Evolutionary conservation across 1,140 invertebrate species (phyloP), one percentile per base, ranked within the genome.

Genomic region (honey bee (Apis mellifera)): DNA sequence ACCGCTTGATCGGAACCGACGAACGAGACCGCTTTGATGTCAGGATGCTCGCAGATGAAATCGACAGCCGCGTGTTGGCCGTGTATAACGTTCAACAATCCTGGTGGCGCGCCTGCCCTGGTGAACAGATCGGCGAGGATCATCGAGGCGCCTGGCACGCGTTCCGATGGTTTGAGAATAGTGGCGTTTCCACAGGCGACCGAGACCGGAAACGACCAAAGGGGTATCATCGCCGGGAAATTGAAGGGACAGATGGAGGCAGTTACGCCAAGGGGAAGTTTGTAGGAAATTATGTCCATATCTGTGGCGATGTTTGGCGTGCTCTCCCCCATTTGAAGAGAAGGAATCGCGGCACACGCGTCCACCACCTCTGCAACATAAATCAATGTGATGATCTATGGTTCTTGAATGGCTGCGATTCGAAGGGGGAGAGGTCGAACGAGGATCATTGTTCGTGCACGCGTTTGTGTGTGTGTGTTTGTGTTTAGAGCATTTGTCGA

Each of bases 211-310:
- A 99, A 99, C 97, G 99, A 99, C 99, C 99, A 99, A 3, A 99
- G 95, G 0, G 99, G 99, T 90, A 99, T 99, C 99, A 99, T 99
- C 59, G 99, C 99, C 1, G 99, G 99, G 94, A 99, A 99, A 94
- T 99, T 99, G 91, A 98, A 98, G 0, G 98, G 98, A 57, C 97
- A 97, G 89, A 99, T 98, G 60, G 98, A 98, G 89, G 93, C 93
- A 78, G 97, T 96, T 23, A 99, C 97, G 69, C 98, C 98, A 3
- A 99, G 94, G 1, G 99, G 99, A 48, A 98, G 92, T 87, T 98
- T 96, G 91, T 98, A 98, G 1, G 98, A 98, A 82, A 97, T 95
- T 7, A 97, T 97, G 90, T 99, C 98, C 97, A 99, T 98, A 90
- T 99, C 98, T 82, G 97, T 98, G 1, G 98, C 96, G 69, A 99